Evolutionary conservation across 1,140 invertebrate genomes (phyloP).

Genomic region (Ridgeia piscesae): DNA sequence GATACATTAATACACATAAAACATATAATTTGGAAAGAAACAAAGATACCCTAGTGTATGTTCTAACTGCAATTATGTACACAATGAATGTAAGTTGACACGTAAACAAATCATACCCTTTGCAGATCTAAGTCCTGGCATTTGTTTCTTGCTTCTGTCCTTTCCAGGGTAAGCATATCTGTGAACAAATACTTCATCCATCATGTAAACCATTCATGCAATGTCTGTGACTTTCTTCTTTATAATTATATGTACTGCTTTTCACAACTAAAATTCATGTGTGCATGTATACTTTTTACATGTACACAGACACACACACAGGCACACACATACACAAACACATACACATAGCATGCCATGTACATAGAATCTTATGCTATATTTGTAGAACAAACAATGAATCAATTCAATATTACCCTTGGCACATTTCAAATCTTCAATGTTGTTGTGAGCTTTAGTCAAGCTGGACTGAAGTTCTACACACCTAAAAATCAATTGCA

Average conservation of each 20-base stretch:
- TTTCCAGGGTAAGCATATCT: background rate
- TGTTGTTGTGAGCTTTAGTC: constrained; percentile 22
- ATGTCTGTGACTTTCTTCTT: background rate
- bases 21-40: background rate
- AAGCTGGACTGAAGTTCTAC: constrained; percentile 26
- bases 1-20: background rate
- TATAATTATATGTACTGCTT: background rate
- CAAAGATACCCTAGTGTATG: background rate
- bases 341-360: no score
- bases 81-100: background rate
- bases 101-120: background rate
- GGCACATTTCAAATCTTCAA: constrained; percentile 31
- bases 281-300: background rate
- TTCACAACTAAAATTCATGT: background rate
- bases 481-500: constrained; percentile 14
- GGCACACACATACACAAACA: no score
- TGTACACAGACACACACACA: no score
- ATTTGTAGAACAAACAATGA: constrained; percentile 5
- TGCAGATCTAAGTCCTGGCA: background rate
- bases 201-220: background rate
- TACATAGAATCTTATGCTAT: no score
- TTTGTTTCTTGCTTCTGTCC: background rate
- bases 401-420: constrained; percentile 23
- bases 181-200: background rate
- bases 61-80: background rate